Evolutionary conservation across 2,113 vertebrate genomes (phyloP), one percentile per base, ranked within the genome.

Genomic region (Osmerus mordax): DNA sequence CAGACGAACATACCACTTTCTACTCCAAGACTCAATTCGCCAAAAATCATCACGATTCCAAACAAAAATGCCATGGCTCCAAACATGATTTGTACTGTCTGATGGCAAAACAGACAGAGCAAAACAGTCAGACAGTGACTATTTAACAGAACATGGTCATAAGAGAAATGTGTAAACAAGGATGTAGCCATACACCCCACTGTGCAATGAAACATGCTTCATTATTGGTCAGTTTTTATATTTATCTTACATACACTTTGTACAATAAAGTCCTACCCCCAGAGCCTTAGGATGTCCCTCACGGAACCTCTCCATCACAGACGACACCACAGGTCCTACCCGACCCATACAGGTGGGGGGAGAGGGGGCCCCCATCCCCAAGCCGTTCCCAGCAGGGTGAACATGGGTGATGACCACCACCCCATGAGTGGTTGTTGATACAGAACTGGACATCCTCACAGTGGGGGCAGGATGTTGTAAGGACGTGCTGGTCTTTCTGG

Each of bases 221-320:
- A 41, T 0, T 47, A 6, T 11, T 47, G 41, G 41, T 11, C 41
- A 9, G 9, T 11, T 47, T 8, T 47, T 0, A 47, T 47, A 47
- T 47, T 47, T 12, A 47, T 47, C 41, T 47, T 47, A 47, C 41
- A 47, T 6, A 47, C 41, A 47, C 41, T 47, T 56, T 1, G 5
- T 16, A 18, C 2, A n/a, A 53, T 6, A n/a, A 12, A 3, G 1
- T 47, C 71, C 29, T 72, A 72, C 71, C 62, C 71, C 71, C 23
- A 72, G 52, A 5, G 51, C 61, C 25, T 56, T 64, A 13, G 71
- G 71, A 15, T 54, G 19, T 15, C 60, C 60, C 21, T 29, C 28
- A 16, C 25, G 21, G 47, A 72, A 72, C 19, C 5, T 25, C 58
- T 16, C 29, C 3, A n/a, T n/a, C n/a, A n/a, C n/a, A n/a, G n/a